Base-by-base conservation (phyloP, 2,113 vertebrate species). In the Camelus bactrianus region DNA sequence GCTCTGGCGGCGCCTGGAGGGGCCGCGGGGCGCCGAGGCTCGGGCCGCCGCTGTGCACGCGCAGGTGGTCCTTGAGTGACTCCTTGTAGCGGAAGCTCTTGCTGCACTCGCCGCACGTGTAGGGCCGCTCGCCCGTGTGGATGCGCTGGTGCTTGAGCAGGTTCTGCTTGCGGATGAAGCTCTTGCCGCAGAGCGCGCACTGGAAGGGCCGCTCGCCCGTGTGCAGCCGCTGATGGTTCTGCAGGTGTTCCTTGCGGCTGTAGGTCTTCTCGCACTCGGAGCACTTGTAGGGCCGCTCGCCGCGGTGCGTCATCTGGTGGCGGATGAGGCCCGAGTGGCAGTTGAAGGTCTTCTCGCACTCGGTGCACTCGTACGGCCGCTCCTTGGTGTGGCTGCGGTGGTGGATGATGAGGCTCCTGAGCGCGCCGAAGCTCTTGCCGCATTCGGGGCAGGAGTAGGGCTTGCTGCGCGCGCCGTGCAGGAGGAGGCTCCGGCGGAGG, bases 21-120 rank as follows among this genome's bases (percentile, higher is more conserved):
- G 92, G 96, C 94, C 96, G 83, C 5, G 87, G 84, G n/a, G 92
- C 84, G 1, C 86, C 92, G 0, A 95, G 83, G 35, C 98, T 98
- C 0, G 92, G 95, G 97, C 93, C 98, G 30, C 12, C 98, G 11
- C 93, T 97, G 95, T 99, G 98, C 97, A 99, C 98, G 6, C 99
- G 98, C 98, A 99, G 99, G 98, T 99, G 99, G 89, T 98, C 98
- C 96, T 99, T 99, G 83, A 99, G 98, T 0, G 99, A 99, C 97
- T 99, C 99, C 38, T 99, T 99, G 97, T 99, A 98, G 87, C 99
- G 98, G 98, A 99, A 99, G 80, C 98, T 98, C 96, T 99, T 99
- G 88, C 98, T 98, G 11, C 99, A 99, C 84, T 98, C 98, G 3
- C 98, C 97, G 8, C 99, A 99, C 54, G 98, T 97, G 98, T 99